These are phyloP conservation scores for Xiphias gladius DNA, from an alignment of 2,113 vertebrate genomes.

Conservation along the genomic window DNA sequence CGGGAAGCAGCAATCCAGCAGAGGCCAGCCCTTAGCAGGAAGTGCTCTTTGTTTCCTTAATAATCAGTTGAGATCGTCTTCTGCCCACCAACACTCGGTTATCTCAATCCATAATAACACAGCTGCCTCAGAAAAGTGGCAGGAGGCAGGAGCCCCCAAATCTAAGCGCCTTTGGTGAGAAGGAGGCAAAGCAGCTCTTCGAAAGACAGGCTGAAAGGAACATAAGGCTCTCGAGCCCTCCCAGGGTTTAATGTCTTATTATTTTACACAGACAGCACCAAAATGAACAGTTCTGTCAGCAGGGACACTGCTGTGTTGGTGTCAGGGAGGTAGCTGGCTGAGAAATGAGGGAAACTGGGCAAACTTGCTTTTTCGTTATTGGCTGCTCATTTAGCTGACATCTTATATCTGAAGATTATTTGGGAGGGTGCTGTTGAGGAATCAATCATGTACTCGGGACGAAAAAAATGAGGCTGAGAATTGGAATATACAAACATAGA, in stretches of 20 bases:
- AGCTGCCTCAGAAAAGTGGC: conserved; percentile 68
- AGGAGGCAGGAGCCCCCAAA: conserved; percentile 67
- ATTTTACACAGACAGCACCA: conserved; percentile 71
- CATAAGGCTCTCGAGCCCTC: conserved; percentile 73
- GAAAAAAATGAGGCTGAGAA: conserved; percentile 43
- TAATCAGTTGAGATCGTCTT: conserved; percentile 73
- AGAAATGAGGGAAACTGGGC: conserved; percentile 31
- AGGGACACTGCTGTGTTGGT: conserved; percentile 44
- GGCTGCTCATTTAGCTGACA: conserved; percentile 43
- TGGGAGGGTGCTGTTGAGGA: conserved; percentile 2
- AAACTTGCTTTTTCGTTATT: conserved; percentile 43
- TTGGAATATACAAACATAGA: conserved; percentile 16
- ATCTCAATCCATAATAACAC: conserved; percentile 78
- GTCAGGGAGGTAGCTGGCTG: conserved; percentile 43
- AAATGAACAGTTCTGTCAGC: conserved; percentile 76
- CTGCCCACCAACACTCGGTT: conserved; percentile 67
- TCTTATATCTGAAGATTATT: conserved; percentile 47
- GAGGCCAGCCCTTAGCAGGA: conserved; percentile 33
- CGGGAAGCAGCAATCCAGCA: conserved; percentile 12
- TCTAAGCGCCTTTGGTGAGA: conserved; percentile 67
- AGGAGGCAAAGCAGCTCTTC: conserved; percentile 68
- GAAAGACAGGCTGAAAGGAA: conserved; percentile 62
- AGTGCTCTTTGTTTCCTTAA: conserved; percentile 71
- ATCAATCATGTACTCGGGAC: conserved; percentile 12
- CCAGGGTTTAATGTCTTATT: conserved; percentile 80